Evolutionary conservation across 2,797 vertebrate genomes (phyloP).

Genomic region (Gymnothorax reevesii): DNA sequence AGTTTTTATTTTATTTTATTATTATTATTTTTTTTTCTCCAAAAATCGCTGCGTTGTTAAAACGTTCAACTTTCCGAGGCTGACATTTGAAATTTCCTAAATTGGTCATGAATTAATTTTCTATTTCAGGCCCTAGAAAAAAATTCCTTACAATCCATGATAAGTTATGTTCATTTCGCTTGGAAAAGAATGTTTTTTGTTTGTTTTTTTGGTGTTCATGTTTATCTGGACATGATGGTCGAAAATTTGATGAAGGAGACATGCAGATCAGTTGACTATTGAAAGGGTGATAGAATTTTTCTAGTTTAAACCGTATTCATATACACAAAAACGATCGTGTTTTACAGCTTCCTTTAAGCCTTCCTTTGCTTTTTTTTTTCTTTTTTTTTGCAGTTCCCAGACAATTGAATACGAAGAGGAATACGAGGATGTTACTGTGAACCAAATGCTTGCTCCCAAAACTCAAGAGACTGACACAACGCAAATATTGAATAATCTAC

Average conservation of each 20-base stretch:
- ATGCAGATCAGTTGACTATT: neutral
- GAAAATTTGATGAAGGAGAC: neutral
- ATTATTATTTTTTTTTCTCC: too few relatives aligned
- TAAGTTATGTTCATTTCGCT: neutral
- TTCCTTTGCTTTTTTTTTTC: constrained; percentile 22
- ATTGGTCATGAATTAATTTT: neutral
- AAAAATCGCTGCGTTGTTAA: neutral
- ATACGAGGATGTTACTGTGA: constrained; percentile 84
- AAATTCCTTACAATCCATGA: neutral
- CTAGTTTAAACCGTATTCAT: neutral
- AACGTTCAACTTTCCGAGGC: neutral
- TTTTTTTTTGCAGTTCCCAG: constrained; percentile 76
- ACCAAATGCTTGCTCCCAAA: constrained; percentile 87
- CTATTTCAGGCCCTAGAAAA: neutral
- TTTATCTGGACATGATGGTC: neutral
- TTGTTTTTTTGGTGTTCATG: neutral
- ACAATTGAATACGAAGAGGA: constrained; percentile 84
- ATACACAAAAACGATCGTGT: neutral
- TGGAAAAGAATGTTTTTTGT: neutral
- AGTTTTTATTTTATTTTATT: neutral
- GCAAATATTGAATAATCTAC: constrained; percentile 87
- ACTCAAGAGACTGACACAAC: constrained; percentile 86
- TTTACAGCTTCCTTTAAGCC: neutral
- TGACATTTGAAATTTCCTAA: neutral
- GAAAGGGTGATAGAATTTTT: neutral